Percentiles rank a stretch among this genome's conserved stretches.
phyloP scores from a whole-genome alignment of 2,888 invertebrate genomes.

The Entomobrya multifasciata region DNA sequence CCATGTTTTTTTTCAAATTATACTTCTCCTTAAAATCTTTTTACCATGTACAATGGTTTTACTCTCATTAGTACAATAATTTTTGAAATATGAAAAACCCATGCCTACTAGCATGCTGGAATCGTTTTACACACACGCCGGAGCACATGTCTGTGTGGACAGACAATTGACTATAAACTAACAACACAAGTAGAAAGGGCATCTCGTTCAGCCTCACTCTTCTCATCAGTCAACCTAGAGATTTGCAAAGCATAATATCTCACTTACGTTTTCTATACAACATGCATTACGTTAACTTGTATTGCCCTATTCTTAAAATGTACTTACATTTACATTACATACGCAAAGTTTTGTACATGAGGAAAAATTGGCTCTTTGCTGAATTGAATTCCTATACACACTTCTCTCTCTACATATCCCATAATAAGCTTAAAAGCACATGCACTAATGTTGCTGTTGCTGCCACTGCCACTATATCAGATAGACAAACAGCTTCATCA shows the following conservation, averaged over 20 bases:
- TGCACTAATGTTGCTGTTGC: no score
- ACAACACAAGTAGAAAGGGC: conserved; percentile 71
- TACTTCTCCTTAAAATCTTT: neutral
- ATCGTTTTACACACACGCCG: conserved; percentile 59
- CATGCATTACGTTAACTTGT: conserved; percentile 63
- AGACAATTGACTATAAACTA: conserved; percentile 76
- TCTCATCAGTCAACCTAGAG: conserved; percentile 60
- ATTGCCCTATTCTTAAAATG: conserved; percentile 52
- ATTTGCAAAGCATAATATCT: conserved; percentile 43
- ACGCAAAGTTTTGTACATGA: neutral
- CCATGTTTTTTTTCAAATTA: conserved; percentile 52
- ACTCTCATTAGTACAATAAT: conserved; percentile 18
- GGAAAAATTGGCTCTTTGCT: conserved; percentile 36
- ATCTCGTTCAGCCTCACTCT: conserved; percentile 63
- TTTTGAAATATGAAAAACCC: conserved; percentile 51
- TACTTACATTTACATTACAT: conserved; percentile 2
- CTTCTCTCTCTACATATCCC: neutral
- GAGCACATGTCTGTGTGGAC: conserved; percentile 76
- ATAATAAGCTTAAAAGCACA: neutral
- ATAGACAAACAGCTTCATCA: neutral
- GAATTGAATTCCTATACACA: conserved; percentile 24
- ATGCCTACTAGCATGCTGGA: conserved; percentile 62
- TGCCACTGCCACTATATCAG: no score
- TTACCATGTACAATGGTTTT: conserved; percentile 41
- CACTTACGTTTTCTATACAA: conserved; percentile 50